Conservation (phyloP, 2,888 invertebrate species). For the Euspilapteryx auroguttella region DNA sequence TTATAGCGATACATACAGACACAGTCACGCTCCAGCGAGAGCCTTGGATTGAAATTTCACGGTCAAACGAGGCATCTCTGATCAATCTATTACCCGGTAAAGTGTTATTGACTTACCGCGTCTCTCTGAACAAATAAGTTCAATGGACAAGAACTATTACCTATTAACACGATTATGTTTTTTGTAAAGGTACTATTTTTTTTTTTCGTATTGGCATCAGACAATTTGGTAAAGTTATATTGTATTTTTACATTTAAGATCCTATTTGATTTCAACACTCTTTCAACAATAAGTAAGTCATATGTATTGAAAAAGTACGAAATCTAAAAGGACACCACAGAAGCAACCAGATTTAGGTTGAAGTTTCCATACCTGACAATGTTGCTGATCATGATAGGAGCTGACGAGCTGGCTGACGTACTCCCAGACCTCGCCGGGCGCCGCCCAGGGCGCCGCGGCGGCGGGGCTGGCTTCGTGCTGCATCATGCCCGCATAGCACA, state of each 20-base stretch:
- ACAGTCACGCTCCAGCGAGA: no score
- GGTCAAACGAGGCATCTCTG: conserved; percentile 42
- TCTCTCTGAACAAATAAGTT: conserved; percentile 27
- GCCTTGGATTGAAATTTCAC: no score
- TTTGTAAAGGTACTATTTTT: no score
- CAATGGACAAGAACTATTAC: conserved; percentile 13
- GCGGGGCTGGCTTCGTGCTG: conserved; percentile 46
- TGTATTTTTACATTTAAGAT: no score
- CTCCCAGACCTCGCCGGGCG: conserved; percentile 67
- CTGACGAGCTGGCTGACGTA: conserved; percentile 67
- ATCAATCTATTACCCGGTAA: conserved; percentile 32
- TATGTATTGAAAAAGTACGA: no score
- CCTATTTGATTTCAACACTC: no score
- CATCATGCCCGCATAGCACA: conserved; percentile 53
- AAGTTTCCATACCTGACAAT: conserved; percentile 51
- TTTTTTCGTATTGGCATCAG: no score
- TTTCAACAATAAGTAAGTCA: no score
- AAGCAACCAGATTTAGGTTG: no score
- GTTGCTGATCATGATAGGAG: conserved; percentile 60
- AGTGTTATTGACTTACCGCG: conserved; percentile 16
- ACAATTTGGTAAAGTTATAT: no score
- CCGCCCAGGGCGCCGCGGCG: conserved; percentile 49
- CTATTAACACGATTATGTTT: conserved; percentile 1
- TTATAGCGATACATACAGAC: no score
- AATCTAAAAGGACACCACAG: no score